Base-by-base conservation (phyloP, 2,797 vertebrate species). In the Masticophis lateralis region DNA sequence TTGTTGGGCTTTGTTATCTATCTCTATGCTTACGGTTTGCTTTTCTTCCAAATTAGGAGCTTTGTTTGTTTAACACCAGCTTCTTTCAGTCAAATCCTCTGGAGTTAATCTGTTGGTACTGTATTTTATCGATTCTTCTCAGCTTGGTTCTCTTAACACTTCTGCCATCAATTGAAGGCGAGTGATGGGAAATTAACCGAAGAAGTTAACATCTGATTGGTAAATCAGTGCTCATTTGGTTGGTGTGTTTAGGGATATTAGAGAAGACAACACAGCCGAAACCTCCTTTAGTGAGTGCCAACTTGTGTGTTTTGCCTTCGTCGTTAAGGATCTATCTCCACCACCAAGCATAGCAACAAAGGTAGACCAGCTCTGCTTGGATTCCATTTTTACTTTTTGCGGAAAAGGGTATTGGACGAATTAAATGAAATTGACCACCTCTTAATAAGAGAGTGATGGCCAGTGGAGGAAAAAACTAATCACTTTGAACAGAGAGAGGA, bases 391-490 rank as follows among this genome's bases (percentile, higher is more conserved):
- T 6, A 47, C 86, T 8, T 37, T 83, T 83, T 11, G 20, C 0
- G 0, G 37, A 83, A 83, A 18, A 83, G 9, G 37, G 18, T 25
- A 20, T 11, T 22, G 37, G 74, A n/a, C 7, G 6, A 51, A 51
- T n/a, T 89, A 94, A 94, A 92, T 10, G 27, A 79, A 91, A 27
- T 0, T 90, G 92, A 47, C 14, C 2, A 5, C 13, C 11, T 20
- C 10, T 86, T 94, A 95, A 92, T 92, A 95, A 95, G 86, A 32
- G 2, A 0, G 60, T 0, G 0, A 90, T 28, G 87, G 43, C 87
- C 94, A 92, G 86, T 60, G 74, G 74, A 22, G 74, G 3, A 95
- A 88, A 90, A 69, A 59, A 25, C 61, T 94, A 66, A 27, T 79
- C 60, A 63, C 88, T 88, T 47, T 6, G 56, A 55, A 37, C 69